A percentile compares a stretch with the other conserved stretches of the same genome.
These are phyloP conservation scores for Galeopterus variegatus DNA, from an alignment of 2,113 vertebrate genomes.

Conservation along the genomic window DNA sequence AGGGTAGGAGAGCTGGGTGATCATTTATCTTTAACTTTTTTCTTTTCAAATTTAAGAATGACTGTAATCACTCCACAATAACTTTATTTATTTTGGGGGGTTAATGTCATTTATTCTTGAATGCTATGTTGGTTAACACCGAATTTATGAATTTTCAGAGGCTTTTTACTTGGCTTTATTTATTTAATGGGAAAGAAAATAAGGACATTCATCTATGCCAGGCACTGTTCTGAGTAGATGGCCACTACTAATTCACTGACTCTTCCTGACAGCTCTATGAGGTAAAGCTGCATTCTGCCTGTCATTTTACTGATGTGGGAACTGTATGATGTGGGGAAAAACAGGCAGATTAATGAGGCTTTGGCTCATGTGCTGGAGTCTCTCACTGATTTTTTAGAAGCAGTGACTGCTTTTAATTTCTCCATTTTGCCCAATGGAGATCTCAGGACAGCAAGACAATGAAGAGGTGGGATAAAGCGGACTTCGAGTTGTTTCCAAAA, in stretches of 20 bases:
- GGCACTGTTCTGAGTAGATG: background rate
- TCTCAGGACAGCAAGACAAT: background rate
- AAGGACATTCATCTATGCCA: background rate
- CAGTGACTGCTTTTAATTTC: background rate
- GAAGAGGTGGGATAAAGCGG: background rate
- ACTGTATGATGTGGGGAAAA: background rate
- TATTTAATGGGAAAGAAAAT: background rate
- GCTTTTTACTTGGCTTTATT: constrained; percentile 13
- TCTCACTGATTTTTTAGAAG: background rate
- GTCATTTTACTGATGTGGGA: background rate
- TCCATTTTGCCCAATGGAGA: background rate
- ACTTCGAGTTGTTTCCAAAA: background rate
- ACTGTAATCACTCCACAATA: background rate
- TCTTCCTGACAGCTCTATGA: background rate
- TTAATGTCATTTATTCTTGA: constrained; percentile 29
- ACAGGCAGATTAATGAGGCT: background rate
- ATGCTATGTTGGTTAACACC: background rate
- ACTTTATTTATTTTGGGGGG: background rate
- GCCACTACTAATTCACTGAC: background rate
- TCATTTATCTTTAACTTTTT: constrained; percentile 32
- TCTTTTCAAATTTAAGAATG: constrained; percentile 46
- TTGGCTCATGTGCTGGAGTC: background rate
- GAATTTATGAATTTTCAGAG: constrained; percentile 16
- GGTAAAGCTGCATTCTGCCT: accelerated
- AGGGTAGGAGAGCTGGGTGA: background rate